Evolutionary conservation across 1,140 invertebrate species (phyloP).

Genomic region (Latrodectus geometricus): DNA sequence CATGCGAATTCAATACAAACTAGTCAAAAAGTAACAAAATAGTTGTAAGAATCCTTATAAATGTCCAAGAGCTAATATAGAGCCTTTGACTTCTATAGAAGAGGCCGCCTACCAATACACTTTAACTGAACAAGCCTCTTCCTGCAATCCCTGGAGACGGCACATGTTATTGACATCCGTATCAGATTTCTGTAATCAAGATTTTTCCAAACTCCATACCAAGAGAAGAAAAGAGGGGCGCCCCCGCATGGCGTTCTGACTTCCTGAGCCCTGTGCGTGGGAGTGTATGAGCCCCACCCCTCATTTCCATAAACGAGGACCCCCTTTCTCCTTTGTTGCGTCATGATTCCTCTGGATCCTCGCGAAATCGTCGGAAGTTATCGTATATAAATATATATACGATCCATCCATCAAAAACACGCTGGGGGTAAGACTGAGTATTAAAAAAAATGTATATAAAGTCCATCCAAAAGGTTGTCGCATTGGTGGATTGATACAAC

Average conservation of each 20-base stretch:
- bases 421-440: not conserved
- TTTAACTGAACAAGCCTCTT: not conserved
- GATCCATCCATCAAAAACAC: slow-evolving; percentile 32
- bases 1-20: no score
- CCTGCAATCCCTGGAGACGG: not conserved
- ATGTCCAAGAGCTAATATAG: no score
- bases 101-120: no score
- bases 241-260: slow-evolving; percentile 26
- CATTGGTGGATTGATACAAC: slow-evolving; percentile 51
- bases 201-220: slow-evolving; percentile 24
- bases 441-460: slow-evolving; percentile 10
- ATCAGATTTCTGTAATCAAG: slow-evolving; percentile 53
- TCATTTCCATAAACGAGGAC: slow-evolving; percentile 54
- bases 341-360: not conserved
- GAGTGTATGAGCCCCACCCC: slow-evolving; percentile 7
- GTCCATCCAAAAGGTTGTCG: slow-evolving; percentile 26
- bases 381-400: slow-evolving; percentile 54
- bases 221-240: not conserved
- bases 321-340: slow-evolving; percentile 11
- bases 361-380: slow-evolving; percentile 46
- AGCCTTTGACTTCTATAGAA: not conserved
- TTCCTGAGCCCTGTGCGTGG: not conserved
- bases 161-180: slow-evolving; percentile 54
- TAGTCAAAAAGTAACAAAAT: no score
- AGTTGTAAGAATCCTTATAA: no score